These are phyloP conservation scores for Pycnonotus jocosus DNA, from an alignment of 2,113 vertebrate genomes.

Conservation along the genomic window DNA sequence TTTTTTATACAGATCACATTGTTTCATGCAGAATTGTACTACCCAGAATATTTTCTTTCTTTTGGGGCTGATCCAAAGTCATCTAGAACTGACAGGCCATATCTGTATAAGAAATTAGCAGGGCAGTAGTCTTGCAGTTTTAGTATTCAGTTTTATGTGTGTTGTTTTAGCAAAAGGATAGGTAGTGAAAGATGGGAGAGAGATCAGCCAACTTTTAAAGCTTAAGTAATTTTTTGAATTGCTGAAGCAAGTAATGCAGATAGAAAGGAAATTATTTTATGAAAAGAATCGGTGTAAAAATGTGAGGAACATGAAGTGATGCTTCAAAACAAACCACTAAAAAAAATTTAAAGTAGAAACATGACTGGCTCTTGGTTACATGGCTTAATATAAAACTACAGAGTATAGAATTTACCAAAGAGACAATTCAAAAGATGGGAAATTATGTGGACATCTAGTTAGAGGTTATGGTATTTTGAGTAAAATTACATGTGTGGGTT, in stretches of 20 bases:
- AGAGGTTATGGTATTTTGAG: neutral
- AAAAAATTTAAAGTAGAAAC: neutral
- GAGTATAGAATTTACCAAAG: neutral
- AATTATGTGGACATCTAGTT: neutral
- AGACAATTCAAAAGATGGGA: neutral
- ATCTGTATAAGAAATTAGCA: conserved; percentile 58
- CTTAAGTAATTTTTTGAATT: conserved; percentile 6
- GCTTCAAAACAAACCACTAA: neutral
- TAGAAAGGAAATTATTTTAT: neutral
- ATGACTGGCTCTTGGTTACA: neutral
- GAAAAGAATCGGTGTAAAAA: neutral
- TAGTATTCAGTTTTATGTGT: conserved; percentile 43
- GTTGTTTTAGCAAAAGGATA: conserved; percentile 51
- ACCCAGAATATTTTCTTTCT: conserved; percentile 29
- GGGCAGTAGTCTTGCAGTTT: conserved; percentile 18
- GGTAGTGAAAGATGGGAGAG: conserved; percentile 38
- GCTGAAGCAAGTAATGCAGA: neutral
- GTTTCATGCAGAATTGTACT: conserved; percentile 19
- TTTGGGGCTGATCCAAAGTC: conserved; percentile 47
- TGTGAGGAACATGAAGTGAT: neutral
- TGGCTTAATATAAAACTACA: neutral
- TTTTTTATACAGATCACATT: conserved; percentile 54
- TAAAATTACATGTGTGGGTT: conserved; percentile 13
- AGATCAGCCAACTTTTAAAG: conserved; percentile 22
- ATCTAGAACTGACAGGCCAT: neutral